Evolutionary conservation across 1,140 invertebrate species (phyloP).

Genomic region (Condylostylus longicornis): DNA sequence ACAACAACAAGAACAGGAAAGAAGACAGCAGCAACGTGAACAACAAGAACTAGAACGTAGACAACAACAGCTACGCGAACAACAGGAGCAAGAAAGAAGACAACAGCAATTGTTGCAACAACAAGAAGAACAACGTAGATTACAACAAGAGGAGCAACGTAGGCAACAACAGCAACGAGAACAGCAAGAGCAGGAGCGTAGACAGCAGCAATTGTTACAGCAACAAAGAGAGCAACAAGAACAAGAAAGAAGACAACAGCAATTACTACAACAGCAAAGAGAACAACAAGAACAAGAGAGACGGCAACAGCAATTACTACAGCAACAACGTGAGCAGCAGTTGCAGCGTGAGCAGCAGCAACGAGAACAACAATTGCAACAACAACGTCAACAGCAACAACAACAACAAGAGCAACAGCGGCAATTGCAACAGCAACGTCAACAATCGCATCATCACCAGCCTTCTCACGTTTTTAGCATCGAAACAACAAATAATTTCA

Average conservation of each 20-base stretch:
- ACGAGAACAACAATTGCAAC: constrained; percentile 8
- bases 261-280: constrained; percentile 6
- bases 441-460: constrained; percentile 9
- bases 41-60: constrained; percentile 7
- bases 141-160: background rate
- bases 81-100: constrained; percentile 16
- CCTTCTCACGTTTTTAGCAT: constrained; percentile 12
- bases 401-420: constrained; percentile 4
- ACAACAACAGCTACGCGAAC: constrained; percentile 13
- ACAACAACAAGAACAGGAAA: constrained; percentile 17
- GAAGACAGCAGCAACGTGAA: constrained; percentile 25
- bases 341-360: constrained; percentile 6
- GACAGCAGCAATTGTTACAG: constrained; percentile 15
- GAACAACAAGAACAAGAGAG: constrained; percentile 4
- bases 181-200: constrained; percentile 2
- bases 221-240: constrained; percentile 23
- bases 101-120: constrained; percentile 13
- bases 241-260: no score
- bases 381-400: constrained; percentile 8
- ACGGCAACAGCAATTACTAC: constrained; percentile 5
- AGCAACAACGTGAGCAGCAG: constrained; percentile 7
- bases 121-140: constrained; percentile 1
- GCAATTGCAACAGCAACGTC: constrained; percentile 5
- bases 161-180: constrained; percentile 2
- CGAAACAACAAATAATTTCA: constrained; percentile 4